Base-by-base conservation (phyloP, 2,113 vertebrate genomes). In the Hyla sarda region DNA sequence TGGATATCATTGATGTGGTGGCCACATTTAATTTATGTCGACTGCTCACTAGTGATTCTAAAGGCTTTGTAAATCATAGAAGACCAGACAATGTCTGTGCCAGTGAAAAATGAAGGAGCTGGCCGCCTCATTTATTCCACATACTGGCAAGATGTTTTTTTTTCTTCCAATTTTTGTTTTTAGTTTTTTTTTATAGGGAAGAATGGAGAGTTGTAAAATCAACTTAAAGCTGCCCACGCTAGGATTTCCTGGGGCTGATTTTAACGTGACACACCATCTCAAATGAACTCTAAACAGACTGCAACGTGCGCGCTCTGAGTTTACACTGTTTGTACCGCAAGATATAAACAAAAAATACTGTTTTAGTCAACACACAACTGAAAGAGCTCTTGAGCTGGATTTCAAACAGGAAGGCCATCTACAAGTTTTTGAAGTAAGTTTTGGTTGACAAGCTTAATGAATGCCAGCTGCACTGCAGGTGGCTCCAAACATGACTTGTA, bases 401-500 rank as follows among this genome's bases (percentile, higher is more conserved):
- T 72, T 58, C 76, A 86, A 58, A 86, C 84, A 86, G 84, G 84
- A 86, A 86, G 50, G 48, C 37, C 50, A 72, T 32, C 41, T 45
- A 45, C 25, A 81, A 58, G 62, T 77, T 77, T 79, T 85, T 71
- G 50, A 84, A 79, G 30, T 25, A 71, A 54, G 45, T 81, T 78
- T 58, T 79, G 67, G 32, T 80, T 73, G 84, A 79, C 84, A 81
- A 60, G 84, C 48, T 37, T 86, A 80, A 86, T 86, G 84, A 86
- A 81, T 58, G 50, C 72, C 84, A 80, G 84, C 84, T 86, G 84
- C 76, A 52, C 52, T 71, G 76, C 84, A 86, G 84, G 84, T 86
- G 84, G 62, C 76, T 73, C 21, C 50, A 54, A 85, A 71, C 71
- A 65, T 19, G 47, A 84, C 56, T 85, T 85, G 76, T 79, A 85